Conservation (phyloP, 2,113 vertebrate genomes). For the Seriola aureovittata region DNA sequence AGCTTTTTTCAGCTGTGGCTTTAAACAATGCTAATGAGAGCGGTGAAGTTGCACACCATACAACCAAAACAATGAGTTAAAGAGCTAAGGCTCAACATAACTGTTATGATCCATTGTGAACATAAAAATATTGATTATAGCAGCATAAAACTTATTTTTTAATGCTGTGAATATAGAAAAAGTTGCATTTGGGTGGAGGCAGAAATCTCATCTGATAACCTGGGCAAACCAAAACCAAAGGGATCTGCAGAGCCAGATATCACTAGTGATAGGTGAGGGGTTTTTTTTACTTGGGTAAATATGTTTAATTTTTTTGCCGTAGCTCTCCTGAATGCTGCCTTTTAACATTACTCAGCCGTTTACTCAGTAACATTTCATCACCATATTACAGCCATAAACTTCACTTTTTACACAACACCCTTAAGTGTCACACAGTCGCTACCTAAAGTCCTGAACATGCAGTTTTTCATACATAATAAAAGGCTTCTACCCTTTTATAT, state of each 20-base stretch:
- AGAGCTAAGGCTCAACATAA: not conserved
- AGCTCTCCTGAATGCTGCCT: not conserved
- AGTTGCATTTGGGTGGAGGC: too few relatives aligned
- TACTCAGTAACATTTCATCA: not conserved
- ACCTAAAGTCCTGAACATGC: not conserved
- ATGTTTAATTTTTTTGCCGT: too few relatives aligned
- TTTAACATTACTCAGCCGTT: not conserved
- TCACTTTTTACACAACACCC: constrained; percentile 7
- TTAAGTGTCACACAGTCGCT: not conserved
- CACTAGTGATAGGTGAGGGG: not conserved
- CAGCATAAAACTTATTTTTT: not conserved
- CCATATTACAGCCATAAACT: not conserved
- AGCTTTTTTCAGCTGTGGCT: not conserved
- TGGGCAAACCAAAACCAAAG: not conserved
- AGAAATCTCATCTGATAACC: not conserved
- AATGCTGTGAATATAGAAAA: not conserved
- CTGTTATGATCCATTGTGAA: not conserved
- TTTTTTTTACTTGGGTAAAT: not conserved
- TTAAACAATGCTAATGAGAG: not conserved
- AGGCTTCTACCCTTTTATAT: not conserved
- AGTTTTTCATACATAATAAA: not conserved
- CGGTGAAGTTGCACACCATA: not conserved
- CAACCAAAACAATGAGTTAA: not conserved
- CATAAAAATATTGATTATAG: not conserved
- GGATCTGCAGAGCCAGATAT: not conserved